These are phyloP conservation scores for Heptranchias perlo DNA, from an alignment of 2,113 vertebrate genomes.

Conservation along the genomic window DNA sequence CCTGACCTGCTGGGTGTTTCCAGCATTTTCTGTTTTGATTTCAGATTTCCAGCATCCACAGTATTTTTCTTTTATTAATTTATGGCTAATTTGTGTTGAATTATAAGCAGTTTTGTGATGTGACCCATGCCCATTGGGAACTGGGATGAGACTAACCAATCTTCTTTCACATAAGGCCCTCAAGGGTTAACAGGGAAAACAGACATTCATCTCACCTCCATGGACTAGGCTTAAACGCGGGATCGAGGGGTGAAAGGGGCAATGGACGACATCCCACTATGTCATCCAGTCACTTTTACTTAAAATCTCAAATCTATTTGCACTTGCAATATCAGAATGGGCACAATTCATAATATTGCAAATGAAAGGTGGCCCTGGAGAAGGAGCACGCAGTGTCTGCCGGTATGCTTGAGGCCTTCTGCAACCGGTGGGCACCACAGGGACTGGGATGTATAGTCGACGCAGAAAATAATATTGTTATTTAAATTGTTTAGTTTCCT, in stretches of 20 bases:
- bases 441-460: too few species aligned
- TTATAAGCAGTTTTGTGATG: background rate
- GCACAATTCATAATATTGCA: background rate
- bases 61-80: background rate
- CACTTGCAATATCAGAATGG: background rate
- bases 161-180: background rate
- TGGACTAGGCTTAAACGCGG: background rate
- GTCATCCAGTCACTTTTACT: background rate
- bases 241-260: background rate
- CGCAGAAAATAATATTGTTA: too few species aligned
- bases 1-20: background rate
- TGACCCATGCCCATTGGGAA: background rate
- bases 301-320: background rate
- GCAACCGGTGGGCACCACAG: too few species aligned
- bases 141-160: background rate
- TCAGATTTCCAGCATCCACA: background rate
- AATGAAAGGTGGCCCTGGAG: too few species aligned
- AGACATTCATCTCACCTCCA: background rate
- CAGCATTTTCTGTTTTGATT: too few species aligned
- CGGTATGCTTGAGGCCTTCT: too few species aligned
- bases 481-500: too few species aligned
- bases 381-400: too few species aligned
- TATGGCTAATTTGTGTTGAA: background rate
- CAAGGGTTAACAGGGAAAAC: background rate
- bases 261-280: background rate